Evolutionary conservation across 2,888 invertebrate genomes (phyloP), one percentile per base, ranked within the genome.

Genomic region (Keiferia lycopersicella): DNA sequence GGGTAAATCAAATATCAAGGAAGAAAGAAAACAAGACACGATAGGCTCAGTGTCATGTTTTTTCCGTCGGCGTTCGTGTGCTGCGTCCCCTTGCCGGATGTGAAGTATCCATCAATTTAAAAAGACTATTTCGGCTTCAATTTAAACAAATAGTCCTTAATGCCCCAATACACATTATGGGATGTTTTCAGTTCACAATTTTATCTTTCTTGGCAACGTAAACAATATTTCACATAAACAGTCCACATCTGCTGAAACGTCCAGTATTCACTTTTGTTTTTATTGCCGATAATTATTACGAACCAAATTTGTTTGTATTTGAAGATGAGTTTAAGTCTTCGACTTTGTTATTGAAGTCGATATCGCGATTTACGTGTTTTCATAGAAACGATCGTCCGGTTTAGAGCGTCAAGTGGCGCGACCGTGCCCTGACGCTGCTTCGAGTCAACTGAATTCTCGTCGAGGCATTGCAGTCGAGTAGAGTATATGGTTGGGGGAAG

Each of bases 71-170:
- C 80, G 84, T 87, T 84, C 80, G 87, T 86, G 78, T 83, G 81
- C 78, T 81, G 75, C 78, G 84, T 87, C 87, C 88, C 85, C 85
- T 87, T 82, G 82, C 85, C 85, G 87, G 87, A 90, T 86, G 86
- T 83, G 80, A 80, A 86, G 86, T 83, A 90, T 91, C 91, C 91
- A 91, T 91, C 87, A 91, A 91, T 88, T 89, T 84, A 87, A 78
- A 73, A 82, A 83, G 78, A 83, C 80, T 82, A 80, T 84, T 84
- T 83, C 73, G 77, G 75, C 69, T 68, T 81, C 77, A 81, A 82
- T 85, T 84, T 74, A 86, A 67, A 80, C 75, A 79, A 74, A 81
- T 78, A 80, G 82, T 88, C 81, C 86, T 86, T 79, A 76, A 77
- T 73, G 71, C 65, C 70, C 73, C 77, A 74, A 75, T 73, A 71